Evolutionary conservation across 2,888 invertebrate genomes (phyloP).

Genomic region (Cerastis rubricosa): DNA sequence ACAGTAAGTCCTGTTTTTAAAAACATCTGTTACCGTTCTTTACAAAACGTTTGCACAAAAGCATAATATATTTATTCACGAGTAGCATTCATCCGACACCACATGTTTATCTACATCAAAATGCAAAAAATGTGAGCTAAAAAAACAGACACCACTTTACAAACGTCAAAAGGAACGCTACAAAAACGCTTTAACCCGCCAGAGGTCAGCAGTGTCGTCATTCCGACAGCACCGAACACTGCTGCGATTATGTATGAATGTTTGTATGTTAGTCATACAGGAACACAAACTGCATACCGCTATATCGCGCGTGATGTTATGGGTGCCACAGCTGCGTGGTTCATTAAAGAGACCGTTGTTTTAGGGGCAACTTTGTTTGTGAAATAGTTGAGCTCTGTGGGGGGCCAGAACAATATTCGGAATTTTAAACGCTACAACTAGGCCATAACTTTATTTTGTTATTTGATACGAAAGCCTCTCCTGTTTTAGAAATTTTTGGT

Average conservation of each 20-base stretch:
- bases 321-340: conserved; percentile 54
- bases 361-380: conserved; percentile 43
- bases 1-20: not conserved
- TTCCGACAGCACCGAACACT: conserved; percentile 35
- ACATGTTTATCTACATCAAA: conserved; percentile 16
- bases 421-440: not conserved
- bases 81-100: conserved; percentile 10
- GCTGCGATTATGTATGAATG: conserved; percentile 46
- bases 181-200: conserved; percentile 49
- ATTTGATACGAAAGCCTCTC: not conserved
- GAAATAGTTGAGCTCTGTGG: conserved; percentile 29
- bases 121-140: conserved; percentile 25
- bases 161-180: conserved; percentile 35
- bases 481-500: not conserved
- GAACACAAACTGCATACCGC: conserved; percentile 52
- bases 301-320: conserved; percentile 48
- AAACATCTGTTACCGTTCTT: not conserved
- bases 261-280: conserved; percentile 58
- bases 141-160: conserved; percentile 46
- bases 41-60: not conserved
- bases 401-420: conserved; percentile 11
- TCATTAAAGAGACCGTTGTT: conserved; percentile 56
- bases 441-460: not conserved
- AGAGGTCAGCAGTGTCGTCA: conserved; percentile 51
- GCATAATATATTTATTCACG: not conserved